Percentiles rank a stretch among this genome's conserved stretches.
phyloP scores from a whole-genome alignment of 2,113 vertebrate species.

The Cryptoleucopteryx plumbea region DNA sequence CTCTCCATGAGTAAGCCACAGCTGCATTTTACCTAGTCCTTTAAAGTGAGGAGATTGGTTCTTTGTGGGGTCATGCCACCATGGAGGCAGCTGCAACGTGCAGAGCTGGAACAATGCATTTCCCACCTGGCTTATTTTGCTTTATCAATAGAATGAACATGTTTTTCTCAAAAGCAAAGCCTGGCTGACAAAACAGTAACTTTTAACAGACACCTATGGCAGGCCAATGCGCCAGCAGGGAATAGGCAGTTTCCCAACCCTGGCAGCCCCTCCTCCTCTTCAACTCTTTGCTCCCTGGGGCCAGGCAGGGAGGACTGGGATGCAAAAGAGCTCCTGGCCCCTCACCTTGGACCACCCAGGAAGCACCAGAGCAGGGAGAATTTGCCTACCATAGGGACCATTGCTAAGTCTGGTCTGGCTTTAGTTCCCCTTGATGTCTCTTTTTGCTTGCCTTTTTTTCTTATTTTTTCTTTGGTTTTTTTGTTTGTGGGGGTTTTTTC shows the following conservation, averaged over 20 bases:
- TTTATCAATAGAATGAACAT: neutral
- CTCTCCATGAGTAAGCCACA: neutral
- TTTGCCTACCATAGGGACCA: neutral
- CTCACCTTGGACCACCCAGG: neutral
- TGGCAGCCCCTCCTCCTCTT: neutral
- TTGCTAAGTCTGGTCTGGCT: neutral
- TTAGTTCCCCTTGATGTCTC: neutral
- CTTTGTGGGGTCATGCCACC: accelerated
- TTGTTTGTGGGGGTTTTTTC: too few relatives aligned
- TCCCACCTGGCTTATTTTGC: neutral
- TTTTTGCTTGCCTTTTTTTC: neutral
- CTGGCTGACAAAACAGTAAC: neutral
- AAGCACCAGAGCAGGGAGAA: neutral
- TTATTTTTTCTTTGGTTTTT: neutral
- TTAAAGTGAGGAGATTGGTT: neutral
- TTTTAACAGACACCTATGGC: neutral
- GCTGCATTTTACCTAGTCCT: neutral
- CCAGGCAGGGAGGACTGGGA: neutral
- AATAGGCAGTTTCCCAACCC: neutral
- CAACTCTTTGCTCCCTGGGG: neutral
- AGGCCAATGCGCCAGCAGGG: accelerated
- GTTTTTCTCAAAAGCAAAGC: neutral
- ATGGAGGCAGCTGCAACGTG: accelerated
- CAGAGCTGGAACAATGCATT: neutral
- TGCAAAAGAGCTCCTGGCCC: neutral